Evolutionary conservation across 2,797 vertebrate genomes (phyloP).

Genomic region (Micrastur ruficollis): DNA sequence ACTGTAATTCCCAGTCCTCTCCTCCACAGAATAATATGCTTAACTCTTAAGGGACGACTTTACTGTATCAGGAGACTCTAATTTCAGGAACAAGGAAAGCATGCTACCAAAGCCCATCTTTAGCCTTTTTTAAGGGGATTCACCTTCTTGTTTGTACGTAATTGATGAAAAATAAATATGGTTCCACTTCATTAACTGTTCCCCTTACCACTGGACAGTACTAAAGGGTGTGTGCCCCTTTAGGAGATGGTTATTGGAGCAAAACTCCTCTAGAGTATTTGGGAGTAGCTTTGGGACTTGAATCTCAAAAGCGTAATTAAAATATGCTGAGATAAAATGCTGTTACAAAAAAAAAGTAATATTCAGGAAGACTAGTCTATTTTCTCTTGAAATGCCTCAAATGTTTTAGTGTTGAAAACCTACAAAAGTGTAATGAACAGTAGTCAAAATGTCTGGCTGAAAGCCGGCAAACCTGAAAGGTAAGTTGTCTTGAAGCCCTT

Average conservation of each 20-base stretch:
- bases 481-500: background rate
- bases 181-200: background rate
- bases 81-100: background rate
- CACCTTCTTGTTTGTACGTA: background rate
- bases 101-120: background rate
- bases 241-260: background rate
- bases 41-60: background rate
- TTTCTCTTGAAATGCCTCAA: background rate
- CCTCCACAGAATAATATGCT: rapidly evolving
- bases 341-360: too few species aligned
- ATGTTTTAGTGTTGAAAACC: background rate
- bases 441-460: too few species aligned
- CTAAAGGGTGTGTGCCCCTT: background rate
- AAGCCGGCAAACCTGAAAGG: too few species aligned
- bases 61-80: background rate
- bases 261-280: background rate
- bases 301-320: background rate
- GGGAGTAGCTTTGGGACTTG: background rate
- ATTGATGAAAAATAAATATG: background rate
- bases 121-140: background rate
- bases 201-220: background rate
- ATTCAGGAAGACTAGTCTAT: background rate
- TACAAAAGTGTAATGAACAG: too few species aligned
- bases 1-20: background rate
- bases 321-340: rapidly evolving